Percentiles rank a stretch among this genome's conserved stretches.
phyloP scores from a whole-genome alignment of 2,888 invertebrate genomes.

The Synergus itoensis region DNA sequence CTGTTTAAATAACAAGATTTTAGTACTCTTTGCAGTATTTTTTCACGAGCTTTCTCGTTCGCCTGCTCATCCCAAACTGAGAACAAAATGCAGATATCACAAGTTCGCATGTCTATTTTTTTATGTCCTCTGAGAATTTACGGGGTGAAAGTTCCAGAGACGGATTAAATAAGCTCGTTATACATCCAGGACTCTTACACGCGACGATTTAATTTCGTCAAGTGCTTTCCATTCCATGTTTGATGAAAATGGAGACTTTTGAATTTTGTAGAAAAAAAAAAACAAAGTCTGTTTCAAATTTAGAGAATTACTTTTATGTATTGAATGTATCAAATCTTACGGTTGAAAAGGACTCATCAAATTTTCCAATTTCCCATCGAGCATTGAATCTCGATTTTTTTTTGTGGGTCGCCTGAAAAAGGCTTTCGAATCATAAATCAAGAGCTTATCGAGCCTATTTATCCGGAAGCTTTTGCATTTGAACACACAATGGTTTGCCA shows the following conservation, averaged over 20 bases:
- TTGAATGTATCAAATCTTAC: background rate
- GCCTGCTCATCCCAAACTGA: slow-evolving; percentile 45
- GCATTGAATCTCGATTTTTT: background rate
- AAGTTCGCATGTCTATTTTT: slow-evolving; percentile 45
- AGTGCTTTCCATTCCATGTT: slow-evolving; percentile 49
- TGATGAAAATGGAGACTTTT: slow-evolving; percentile 6
- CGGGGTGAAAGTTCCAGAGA: slow-evolving; percentile 25
- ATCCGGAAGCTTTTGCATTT: slow-evolving; percentile 38
- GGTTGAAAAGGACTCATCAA: background rate
- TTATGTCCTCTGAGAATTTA: slow-evolving; percentile 39
- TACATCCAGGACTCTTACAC: slow-evolving; percentile 49
- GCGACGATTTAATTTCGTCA: slow-evolving; percentile 61
- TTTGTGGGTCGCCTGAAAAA: slow-evolving; percentile 11
- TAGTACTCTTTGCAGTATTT: background rate
- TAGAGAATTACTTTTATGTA: background rate
- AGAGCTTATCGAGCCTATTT: slow-evolving; percentile 30
- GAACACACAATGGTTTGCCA: slow-evolving; percentile 16
- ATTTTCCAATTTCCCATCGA: slow-evolving; percentile 5
- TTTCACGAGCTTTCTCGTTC: slow-evolving; percentile 12
- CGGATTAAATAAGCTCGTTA: slow-evolving; percentile 25
- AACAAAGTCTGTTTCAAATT: background rate
- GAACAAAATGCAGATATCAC: slow-evolving; percentile 20
- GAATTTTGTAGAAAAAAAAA: background rate
- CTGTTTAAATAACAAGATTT: slow-evolving; percentile 14
- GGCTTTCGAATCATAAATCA: slow-evolving; percentile 4